Conservation (phyloP, 2,797 vertebrate species). For the Mus minutoides region DNA sequence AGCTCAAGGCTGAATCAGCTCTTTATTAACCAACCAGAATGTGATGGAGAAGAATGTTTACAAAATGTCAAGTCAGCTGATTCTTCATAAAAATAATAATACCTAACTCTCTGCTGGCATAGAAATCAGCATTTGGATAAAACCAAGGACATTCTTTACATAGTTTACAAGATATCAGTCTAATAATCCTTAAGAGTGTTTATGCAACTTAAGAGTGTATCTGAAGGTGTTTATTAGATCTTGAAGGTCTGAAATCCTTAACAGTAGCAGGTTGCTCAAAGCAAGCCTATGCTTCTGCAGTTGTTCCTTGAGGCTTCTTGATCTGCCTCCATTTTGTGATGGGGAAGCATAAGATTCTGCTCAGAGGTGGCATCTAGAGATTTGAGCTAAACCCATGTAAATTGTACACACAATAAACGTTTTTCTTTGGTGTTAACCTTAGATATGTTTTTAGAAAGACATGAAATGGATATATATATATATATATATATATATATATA, state of each 20-base stretch:
- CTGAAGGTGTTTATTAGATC: not conserved
- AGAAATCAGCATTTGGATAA: not conserved
- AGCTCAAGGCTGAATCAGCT: not conserved
- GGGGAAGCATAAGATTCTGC: not conserved
- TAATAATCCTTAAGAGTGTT: not conserved
- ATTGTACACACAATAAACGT: not conserved
- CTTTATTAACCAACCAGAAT: not conserved
- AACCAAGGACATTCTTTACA: not conserved
- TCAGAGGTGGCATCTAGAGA: no score
- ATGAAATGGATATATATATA: not conserved
- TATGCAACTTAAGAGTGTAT: not conserved
- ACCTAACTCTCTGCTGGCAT: not conserved
- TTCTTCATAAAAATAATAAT: not conserved
- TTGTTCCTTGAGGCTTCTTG: not conserved
- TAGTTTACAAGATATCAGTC: not conserved
- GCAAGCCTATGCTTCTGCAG: not conserved
- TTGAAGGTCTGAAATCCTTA: not conserved
- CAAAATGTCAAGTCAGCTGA: not conserved
- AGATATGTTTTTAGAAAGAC: not conserved
- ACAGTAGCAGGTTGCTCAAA: not conserved
- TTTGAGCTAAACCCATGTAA: no score
- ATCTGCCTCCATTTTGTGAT: not conserved
- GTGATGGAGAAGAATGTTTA: not conserved
- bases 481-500: not conserved
- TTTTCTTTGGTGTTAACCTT: not conserved